Evolutionary conservation across 2,888 invertebrate genomes (phyloP).

Genomic region (Lasiommata megera): DNA sequence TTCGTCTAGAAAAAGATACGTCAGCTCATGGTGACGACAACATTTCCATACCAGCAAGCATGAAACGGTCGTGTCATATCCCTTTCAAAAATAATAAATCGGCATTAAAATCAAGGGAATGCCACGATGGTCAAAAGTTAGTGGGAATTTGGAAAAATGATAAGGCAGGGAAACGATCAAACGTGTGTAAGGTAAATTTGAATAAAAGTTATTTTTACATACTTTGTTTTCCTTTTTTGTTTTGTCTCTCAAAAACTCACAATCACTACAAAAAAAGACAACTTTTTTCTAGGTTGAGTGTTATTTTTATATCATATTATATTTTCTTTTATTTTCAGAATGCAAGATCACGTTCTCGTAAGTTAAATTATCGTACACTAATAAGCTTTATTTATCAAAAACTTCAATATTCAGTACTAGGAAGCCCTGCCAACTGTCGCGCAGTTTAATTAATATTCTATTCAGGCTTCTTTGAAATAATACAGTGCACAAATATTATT

Average conservation of each 20-base stretch:
- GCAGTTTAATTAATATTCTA: not conserved
- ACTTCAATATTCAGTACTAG: too few species aligned
- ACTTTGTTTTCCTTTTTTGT: too few species aligned
- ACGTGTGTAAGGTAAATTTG: slow-evolving; percentile 14
- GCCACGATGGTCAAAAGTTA: slow-evolving; percentile 25
- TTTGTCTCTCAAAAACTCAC: too few species aligned
- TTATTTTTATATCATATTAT: not conserved
- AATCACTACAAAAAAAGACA: too few species aligned
- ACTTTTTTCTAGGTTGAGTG: too few species aligned
- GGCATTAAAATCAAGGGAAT: slow-evolving; percentile 11
- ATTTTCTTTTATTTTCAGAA: slow-evolving; percentile 44
- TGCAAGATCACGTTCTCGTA: slow-evolving; percentile 49
- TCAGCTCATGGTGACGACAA: slow-evolving; percentile 33
- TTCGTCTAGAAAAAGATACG: slow-evolving; percentile 25
- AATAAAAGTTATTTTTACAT: too few species aligned
- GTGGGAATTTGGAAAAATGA: slow-evolving; percentile 25
- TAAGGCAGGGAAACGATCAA: slow-evolving; percentile 18
- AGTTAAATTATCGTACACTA: slow-evolving; percentile 32
- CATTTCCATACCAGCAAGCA: slow-evolving; percentile 2
- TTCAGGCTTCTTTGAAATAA: not conserved
- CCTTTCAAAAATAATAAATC: slow-evolving; percentile 19
- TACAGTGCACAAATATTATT: not conserved
- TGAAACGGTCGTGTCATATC: slow-evolving; percentile 14
- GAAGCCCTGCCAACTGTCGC: too few species aligned
- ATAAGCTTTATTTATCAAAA: too few species aligned